Base-by-base conservation (phyloP, 1,140 invertebrate species). In the Varroa destructor region DNA sequence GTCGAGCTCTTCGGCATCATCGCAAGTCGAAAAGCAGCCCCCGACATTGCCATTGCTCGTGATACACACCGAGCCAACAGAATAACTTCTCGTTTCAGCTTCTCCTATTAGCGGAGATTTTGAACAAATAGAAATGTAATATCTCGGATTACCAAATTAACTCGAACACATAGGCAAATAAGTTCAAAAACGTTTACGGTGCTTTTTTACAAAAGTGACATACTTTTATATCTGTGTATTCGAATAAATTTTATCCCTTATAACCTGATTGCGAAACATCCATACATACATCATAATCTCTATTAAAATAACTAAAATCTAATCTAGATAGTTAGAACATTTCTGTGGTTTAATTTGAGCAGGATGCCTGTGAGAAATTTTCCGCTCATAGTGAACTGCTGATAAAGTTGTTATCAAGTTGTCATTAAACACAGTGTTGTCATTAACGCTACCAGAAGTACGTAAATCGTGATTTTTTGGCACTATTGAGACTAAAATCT, bases 1-100 rank as follows among this genome's bases (percentile, higher is more conserved):
- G 10, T 37, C 61, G 61, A 67, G 37, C 12, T 67, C 61, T 46
- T 67, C 37, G 61, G 36, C 61, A 40, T 67, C 61, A 46, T 46
- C 46, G 37, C 61, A 67, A 2, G 14, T 43, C 36, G 61, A 8
- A 46, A 67, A 67, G 61, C 61, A 67, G 40, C 61, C 61, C 40
- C 61, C 61, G 36, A 67, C 12, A 4, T 67, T 12, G 37, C 46
- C 46, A 67, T 40, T 46, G 40, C 46, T 67, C 12, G 61, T 67
- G 14, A 25, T 8, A 46, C 61, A 67, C 40, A 67, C 61, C 2
- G 14, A 67, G 2, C 40, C 61, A 37, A 67, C 61, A 12, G 61
- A 46, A 8, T 43, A 67, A 14, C 61, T 37, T 2, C 40, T 36
- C 0, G 46, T 8, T 51, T 3, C 8, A 8, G 8, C 8, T 51